These are phyloP conservation scores for Argyresthia albistria DNA, from an alignment of 2,888 invertebrate genomes.

Conservation along the genomic window DNA sequence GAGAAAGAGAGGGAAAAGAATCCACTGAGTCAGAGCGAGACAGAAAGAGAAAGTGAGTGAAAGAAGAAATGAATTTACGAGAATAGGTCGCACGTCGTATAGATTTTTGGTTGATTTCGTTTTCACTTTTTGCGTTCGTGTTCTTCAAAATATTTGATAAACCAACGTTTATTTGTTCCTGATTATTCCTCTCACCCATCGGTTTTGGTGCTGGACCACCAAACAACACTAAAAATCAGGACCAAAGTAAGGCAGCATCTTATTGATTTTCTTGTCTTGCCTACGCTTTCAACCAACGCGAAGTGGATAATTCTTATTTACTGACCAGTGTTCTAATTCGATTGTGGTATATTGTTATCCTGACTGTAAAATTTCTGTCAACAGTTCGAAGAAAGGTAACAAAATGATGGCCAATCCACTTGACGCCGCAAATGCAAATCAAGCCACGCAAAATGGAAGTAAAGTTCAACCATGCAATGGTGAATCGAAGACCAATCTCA, in stretches of 20 bases:
- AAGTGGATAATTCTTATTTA: constrained; percentile 52
- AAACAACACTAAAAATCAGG: constrained; percentile 30
- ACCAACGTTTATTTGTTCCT: constrained; percentile 61
- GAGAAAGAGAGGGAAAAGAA: neutral
- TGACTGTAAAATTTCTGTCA: neutral
- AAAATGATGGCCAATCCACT: constrained; percentile 70
- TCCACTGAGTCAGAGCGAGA: neutral
- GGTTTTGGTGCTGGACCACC: constrained; percentile 44
- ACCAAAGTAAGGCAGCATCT: constrained; percentile 67
- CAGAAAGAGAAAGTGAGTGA: constrained; percentile 56
- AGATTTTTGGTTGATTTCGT: constrained; percentile 73
- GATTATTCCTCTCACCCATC: constrained; percentile 57
- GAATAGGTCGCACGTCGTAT: constrained; percentile 70
- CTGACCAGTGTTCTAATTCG: constrained; percentile 43
- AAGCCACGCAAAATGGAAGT: constrained; percentile 85
- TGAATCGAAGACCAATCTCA: constrained; percentile 98
- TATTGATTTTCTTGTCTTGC: constrained; percentile 73
- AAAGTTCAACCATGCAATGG: constrained; percentile 79
- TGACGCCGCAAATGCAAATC: constrained; percentile 66
- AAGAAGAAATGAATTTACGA: constrained; percentile 67
- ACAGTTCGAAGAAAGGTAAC: constrained; percentile 10
- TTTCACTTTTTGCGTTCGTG: constrained; percentile 70
- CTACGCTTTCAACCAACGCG: constrained; percentile 71
- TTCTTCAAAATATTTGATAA: constrained; percentile 65
- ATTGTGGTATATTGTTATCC: constrained; percentile 24